Base-by-base conservation (phyloP, 2,888 invertebrate species). In the Stomorhina lunata region DNA sequence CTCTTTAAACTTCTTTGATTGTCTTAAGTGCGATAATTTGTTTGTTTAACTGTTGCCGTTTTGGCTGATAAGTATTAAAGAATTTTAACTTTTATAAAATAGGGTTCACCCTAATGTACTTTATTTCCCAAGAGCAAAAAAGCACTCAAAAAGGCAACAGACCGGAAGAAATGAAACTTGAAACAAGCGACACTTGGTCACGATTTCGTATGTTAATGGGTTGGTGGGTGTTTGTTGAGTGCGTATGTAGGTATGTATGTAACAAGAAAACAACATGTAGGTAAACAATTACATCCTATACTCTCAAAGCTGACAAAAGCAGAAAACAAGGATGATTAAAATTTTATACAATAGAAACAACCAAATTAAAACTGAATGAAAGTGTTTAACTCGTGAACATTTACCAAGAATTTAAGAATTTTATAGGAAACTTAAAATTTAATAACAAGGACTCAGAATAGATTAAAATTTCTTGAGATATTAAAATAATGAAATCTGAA, bases 151-250 rank as follows among this genome's bases (percentile, higher is more conserved):
- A 50, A 61, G 72, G 61, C 77, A 66, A 45, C 63, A 72, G 72
- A 81, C 72, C 77, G 81, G 77, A 81, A 81, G 55, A 61, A 61
- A 22, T 61, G 15, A 50, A 76, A 63, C 68, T 66, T 66, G 40
- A 71, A 59, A 57, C 32, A 57, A 68, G 43, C 45, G 68, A 48
- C 77, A 73, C 81, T 81, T 68, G 72, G 61, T 72, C 77, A 77
- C 81, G 81, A 81, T 48, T 81, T n/a, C 27, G 37, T 40, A 40
- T 40, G 17, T 10, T n/a, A n/a, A 45, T 12, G 10, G 12, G 32
- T 4, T 2, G 2, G 12, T 40, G 37, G n/a, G 10, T 29, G 15
- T 63, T 12, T 6, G 15, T 32, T 20, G 15, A 50, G 9, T 32
- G 25, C 10, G n/a, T 17, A 6, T 0, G 7, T 25, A 7, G 4